Evolutionary conservation across 53 echinoderm and acorn worm genomes (phyloP), one percentile per base, ranked within the genome.

Genomic region (Zoroaster sp.): DNA sequence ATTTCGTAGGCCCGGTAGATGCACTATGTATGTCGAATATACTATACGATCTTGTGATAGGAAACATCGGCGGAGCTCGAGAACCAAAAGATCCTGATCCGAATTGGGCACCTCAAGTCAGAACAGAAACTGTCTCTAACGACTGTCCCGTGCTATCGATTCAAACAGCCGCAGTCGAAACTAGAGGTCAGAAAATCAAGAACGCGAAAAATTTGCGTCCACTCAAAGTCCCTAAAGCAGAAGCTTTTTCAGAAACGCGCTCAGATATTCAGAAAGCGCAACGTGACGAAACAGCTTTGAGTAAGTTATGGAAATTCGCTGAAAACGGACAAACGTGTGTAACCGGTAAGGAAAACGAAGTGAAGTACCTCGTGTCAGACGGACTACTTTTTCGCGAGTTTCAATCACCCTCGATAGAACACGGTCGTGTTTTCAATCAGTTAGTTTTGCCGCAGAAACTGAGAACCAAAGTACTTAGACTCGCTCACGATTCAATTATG

Each of bases 401-500:
- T 55, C 38, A 55, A 55, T 88, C 88, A 5, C 74, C 92, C 12
- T 37, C 49, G 18, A 73, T 87, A 0, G 68, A 87, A 15, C 21
- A 78, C 20, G 87, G 87, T 3, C 76, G 35, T 42, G 20, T 71
- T 4, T 77, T 78, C 28, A 78, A 63, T 32, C 91, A 87, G 87
- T 40, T 91, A 9, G 78, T 87, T 13, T 77, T 87, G 12, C 87
- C 87, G 15, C 17, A 74, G 30, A 13, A 20, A 18, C 68, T 55
- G 9, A 52, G 89, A 47, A 33, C 67, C 21, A 69, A 68, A 35
- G 92, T 92, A 28, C 36, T 92, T 21, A 73, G 55, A 39, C 33
- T 92, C 18, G 92, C 89, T 47, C 92, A 92, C 23, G 89, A 92
- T 40, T 88, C 88, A 10, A 46, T 75, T 30, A 39, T 88, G 36